phyloP scores from a whole-genome alignment of 2,113 vertebrate species.

The Garra rufa region DNA sequence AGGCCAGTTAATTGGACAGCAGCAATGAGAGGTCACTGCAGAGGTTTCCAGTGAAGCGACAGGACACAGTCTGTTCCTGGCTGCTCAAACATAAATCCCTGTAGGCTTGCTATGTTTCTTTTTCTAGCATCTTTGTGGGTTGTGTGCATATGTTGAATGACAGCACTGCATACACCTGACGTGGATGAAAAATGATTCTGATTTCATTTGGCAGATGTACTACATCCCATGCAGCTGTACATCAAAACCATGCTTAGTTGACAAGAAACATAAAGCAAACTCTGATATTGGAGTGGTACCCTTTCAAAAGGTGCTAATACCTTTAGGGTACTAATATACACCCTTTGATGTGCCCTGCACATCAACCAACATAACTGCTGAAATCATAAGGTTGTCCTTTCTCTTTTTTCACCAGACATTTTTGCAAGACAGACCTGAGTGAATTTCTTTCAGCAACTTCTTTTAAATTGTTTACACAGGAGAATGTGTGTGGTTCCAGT shows the following conservation, averaged over 20 bases:
- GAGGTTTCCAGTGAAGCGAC: neutral
- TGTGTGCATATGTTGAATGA: neutral
- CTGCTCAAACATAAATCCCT: neutral
- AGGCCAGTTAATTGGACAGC: neutral
- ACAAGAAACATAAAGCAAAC: too few relatives aligned
- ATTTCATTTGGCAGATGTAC: neutral
- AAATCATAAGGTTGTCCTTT: neutral
- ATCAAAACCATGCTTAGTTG: neutral
- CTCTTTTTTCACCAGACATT: neutral
- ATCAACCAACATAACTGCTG: neutral
- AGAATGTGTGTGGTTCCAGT: too few relatives aligned
- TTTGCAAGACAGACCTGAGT: neutral
- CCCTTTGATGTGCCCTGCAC: too few relatives aligned
- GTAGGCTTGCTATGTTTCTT: neutral
- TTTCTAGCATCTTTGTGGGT: neutral
- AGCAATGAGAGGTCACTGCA: neutral
- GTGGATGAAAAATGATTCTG: neutral
- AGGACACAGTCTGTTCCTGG: neutral
- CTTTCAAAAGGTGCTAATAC: too few relatives aligned
- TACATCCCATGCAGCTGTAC: neutral
- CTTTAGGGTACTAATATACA: too few relatives aligned
- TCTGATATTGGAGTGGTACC: too few relatives aligned
- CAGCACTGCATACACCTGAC: neutral
- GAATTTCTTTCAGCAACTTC: too few relatives aligned
- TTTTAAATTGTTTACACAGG: too few relatives aligned